Percentiles rank a stretch among this genome's conserved stretches.
Conservation (phyloP, 2,797 vertebrate species). For the Melanotaenia pygmaea region DNA sequence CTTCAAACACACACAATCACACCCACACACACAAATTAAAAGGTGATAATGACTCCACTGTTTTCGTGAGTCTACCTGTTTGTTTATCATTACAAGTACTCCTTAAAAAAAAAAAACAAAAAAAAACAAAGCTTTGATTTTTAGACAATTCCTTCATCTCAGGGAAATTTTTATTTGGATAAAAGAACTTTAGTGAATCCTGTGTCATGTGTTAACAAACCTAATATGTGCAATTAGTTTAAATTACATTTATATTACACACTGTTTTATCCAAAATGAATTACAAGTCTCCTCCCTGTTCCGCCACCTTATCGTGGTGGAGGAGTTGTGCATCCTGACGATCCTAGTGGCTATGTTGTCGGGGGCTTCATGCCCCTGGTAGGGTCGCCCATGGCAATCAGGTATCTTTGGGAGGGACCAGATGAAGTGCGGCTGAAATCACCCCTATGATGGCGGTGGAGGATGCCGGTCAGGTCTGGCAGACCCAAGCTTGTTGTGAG, state of each 20-base stretch:
- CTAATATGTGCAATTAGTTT: constrained; percentile 13
- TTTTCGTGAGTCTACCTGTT: constrained; percentile 29
- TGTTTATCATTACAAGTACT: constrained; percentile 29
- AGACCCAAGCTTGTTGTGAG: too few relatives aligned
- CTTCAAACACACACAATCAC: neutral
- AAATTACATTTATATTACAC: neutral
- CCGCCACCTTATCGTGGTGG: too few relatives aligned
- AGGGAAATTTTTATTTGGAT: neutral
- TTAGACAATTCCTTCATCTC: constrained; percentile 43
- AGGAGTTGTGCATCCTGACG: too few relatives aligned
- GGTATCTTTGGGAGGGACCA: too few relatives aligned
- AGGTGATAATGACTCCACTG: neutral
- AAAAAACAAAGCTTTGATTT: constrained; percentile 11
- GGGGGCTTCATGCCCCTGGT: too few relatives aligned
- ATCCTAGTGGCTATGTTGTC: too few relatives aligned
- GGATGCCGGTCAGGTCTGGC: too few relatives aligned
- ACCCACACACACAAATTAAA: neutral
- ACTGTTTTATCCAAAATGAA: neutral
- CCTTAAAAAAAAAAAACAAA: too few relatives aligned
- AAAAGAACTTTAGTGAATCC: constrained; percentile 1
- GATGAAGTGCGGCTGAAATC: too few relatives aligned
- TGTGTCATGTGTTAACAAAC: constrained; percentile 3
- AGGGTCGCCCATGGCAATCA: too few relatives aligned
- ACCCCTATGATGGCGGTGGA: too few relatives aligned
- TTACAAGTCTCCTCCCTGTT: neutral